Base-by-base conservation (phyloP, 1,140 invertebrate species). In the Hesperophylax magnus region DNA sequence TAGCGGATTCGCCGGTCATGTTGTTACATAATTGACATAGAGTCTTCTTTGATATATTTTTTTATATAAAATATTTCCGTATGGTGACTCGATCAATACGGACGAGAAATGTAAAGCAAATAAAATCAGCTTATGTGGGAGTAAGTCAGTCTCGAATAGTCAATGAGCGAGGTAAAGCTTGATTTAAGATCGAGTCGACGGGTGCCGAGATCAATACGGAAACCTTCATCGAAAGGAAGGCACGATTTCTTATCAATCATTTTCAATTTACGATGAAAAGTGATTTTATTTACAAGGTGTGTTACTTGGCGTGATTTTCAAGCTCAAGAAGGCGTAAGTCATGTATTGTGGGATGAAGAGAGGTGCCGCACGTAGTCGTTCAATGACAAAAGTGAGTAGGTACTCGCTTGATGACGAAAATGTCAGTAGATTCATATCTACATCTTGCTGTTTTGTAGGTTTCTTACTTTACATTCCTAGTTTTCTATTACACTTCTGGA, bases 181-280 rank as follows among this genome's bases (percentile, higher is more conserved):
- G 11, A 39, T 22, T 39, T 31, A 39, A 17, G 63, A 67, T 34
- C 63, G 34, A 34, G 22, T 22, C 14, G 47, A 67, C 63, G 34
- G 18, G 11, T 27, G 63, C 63, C n/a, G 56, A 3, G n/a, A 67
- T 67, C 63, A 34, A 67, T 67, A 67, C 34, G 4, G 24, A 67
- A 67, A 47, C n/a, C 27, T 17, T 67, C 34, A 17, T 67, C 63
- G 63, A 67, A 67, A 67, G 63, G 63, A 67, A 67, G 63, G 24
- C 5, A 31, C 18, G 31, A 67, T 31, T n/a, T n/a, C 63, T 31
- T 67, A 67, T 67, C 22, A 47, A 67, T 58, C n/a, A 17, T 39
- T 67, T 39, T 47, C n/a, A 31, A 39, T 18, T 34, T 18, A 34
- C n/a, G 8, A 67, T 47, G 1, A 31, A 67, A 18, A 27, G 24